These are phyloP conservation scores for Protaetia brevitarsis DNA, from an alignment of 1,140 invertebrate genomes.

Conservation along the genomic window DNA sequence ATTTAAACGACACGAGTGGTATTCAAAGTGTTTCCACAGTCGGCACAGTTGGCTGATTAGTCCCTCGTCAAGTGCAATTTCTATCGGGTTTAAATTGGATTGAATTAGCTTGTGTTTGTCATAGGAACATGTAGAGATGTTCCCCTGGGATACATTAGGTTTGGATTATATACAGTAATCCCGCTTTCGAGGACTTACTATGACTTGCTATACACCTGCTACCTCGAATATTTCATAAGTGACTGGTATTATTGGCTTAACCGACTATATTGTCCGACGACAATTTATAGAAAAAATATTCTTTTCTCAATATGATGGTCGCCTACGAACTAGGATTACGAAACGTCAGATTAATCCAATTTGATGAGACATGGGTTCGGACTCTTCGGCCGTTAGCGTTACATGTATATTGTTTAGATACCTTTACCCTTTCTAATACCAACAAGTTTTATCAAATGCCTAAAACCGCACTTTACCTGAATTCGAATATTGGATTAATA, in stretches of 20 bases:
- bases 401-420: background rate
- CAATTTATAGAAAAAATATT: slow-evolving; percentile 20
- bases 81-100: slow-evolving; percentile 44
- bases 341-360: slow-evolving; percentile 2
- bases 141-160: slow-evolving; percentile 38
- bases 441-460: background rate
- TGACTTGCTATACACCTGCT: slow-evolving; percentile 34
- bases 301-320: slow-evolving; percentile 9
- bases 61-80: slow-evolving; percentile 43
- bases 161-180: slow-evolving; percentile 36
- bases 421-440: too few species aligned
- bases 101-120: slow-evolving; percentile 41
- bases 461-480: background rate
- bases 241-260: slow-evolving; percentile 30
- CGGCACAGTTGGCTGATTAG: slow-evolving; percentile 37
- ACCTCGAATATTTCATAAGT: slow-evolving; percentile 36
- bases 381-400: background rate
- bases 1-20: slow-evolving; percentile 36
- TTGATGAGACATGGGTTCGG: slow-evolving; percentile 1
- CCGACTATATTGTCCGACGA: slow-evolving; percentile 13
- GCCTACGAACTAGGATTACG: background rate
- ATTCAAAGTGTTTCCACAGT: slow-evolving; percentile 38
- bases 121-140: slow-evolving; percentile 32
- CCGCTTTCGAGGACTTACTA: slow-evolving; percentile 33
- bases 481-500: too few species aligned